Evolutionary conservation across 2,797 vertebrate species (phyloP), one percentile per base, ranked within the genome.

Genomic region (Crocidura indochinensis): DNA sequence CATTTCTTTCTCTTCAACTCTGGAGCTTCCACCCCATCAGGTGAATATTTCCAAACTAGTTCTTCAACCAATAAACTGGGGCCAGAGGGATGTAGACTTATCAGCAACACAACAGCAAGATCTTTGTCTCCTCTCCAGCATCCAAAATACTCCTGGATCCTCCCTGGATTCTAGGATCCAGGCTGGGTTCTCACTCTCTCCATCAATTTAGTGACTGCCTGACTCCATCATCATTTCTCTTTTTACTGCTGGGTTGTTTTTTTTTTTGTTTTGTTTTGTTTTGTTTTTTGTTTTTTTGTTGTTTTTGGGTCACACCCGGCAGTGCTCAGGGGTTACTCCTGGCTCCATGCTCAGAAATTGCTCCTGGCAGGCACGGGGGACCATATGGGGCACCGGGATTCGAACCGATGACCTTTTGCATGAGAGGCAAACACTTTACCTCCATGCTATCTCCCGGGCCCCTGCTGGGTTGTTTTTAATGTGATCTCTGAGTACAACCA

Each of bases 191-290:
- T 62, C 64, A 74, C 4, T 47, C 46, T 75, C 67, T 60, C 26
- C 29, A 46, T 44, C 65, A 69, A 53, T 89, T 87, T 11, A 62
- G 4, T 74, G 84, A 91, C 47, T 90, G 51, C 65, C 77, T 64
- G 6, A 82, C 56, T 83, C 85, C 46, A 31, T 47, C 46, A 0
- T 73, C 27, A 79, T 26, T 76, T 65, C 8, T 53, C 27, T 79
- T 83, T 74, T 77, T 29, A 26, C 27, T 68, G 1, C 29, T 68
- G 12, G 12, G 29, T 27, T 65, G 10, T 65, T 65, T 65, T 65
- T 12, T n/a, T n/a, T n/a, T n/a, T n/a, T n/a, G n/a, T n/a, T n/a
- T n/a, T n/a, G n/a, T n/a, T n/a, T n/a, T n/a, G n/a, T n/a, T n/a
- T n/a, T n/a, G n/a, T n/a, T n/a, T n/a, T n/a, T n/a, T n/a, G n/a